Evolutionary conservation across 2,888 invertebrate species (phyloP), one percentile per base, ranked within the genome.

Genomic region (Cheilosia variabilis): DNA sequence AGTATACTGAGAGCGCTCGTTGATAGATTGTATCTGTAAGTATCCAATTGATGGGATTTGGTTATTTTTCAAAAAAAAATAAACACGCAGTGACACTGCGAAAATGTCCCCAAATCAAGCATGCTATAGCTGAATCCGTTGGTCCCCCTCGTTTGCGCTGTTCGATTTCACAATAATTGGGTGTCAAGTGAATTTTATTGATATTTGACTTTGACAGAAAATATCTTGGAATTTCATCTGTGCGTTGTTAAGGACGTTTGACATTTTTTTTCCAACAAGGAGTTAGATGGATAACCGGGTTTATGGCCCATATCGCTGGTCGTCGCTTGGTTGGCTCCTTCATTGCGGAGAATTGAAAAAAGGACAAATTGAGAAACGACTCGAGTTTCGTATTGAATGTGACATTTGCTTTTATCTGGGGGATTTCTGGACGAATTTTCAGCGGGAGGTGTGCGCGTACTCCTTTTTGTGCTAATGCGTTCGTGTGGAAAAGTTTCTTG

Each of bases 131-230:
- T 19, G 47, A 5, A 58, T 19, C 34, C 22, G n/a, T 13, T 47
- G 27, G 24, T n/a, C 31, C 45, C n/a, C 31, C 31, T 17, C 41
- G 55, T 62, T 43, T 24, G 4, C 34, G 71, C 76, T 63, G 71
- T 72, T 72, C 63, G 86, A 77, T 81, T 81, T 86, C 68, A 62
- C 81, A 86, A 81, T 86, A 86, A 86, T 86, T 86, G 86, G 86
- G 81, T 86, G 86, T 86, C 86, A 86, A 86, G 86, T 86, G 86
- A 86, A 77, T 81, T 86, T 86, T 86, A 86, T 86, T 86, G 86
- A 86, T 86, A 86, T 86, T 86, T 81, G 81, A 86, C 76, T 86
- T 86, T 86, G 86, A 86, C 86, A 76, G 86, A 81, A 76, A 47
- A 47, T 76, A 27, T 86, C 62, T 81, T 62, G 45, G 71, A 73